Evolutionary conservation across 2,797 vertebrate species (phyloP).

Genomic region (Typhlichthys subterraneus): DNA sequence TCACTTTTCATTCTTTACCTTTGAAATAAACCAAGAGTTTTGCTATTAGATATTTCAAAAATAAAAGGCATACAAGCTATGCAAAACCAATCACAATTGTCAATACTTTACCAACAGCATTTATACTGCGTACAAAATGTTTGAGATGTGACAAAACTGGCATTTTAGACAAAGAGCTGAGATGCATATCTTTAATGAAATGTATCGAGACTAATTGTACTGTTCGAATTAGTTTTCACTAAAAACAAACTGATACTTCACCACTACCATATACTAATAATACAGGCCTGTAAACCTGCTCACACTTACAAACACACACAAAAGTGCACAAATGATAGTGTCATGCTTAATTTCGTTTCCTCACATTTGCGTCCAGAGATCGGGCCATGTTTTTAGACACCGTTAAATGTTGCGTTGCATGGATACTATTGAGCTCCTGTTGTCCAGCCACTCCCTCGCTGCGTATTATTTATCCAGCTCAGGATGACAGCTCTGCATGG

Average conservation of each 20-base stretch:
- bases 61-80: not conserved
- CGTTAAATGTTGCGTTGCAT: not conserved
- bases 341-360: conserved; percentile 14
- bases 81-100: not conserved
- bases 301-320: conserved; percentile 10
- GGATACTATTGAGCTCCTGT: not conserved
- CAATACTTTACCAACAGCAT: not conserved
- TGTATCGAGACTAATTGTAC: too few species aligned
- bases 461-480: conserved; percentile 4
- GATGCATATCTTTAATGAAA: too few species aligned
- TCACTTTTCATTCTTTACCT: too few species aligned
- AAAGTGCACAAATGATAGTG: conserved; percentile 12
- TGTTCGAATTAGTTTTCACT: too few species aligned
- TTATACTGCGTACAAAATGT: too few species aligned
- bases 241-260: not conserved
- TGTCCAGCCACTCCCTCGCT: not conserved
- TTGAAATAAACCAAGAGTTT: not conserved
- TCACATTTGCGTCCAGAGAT: not conserved
- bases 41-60: not conserved
- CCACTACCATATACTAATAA: not conserved
- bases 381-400: not conserved
- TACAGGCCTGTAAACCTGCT: conserved; percentile 30
- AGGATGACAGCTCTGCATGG: conserved; percentile 37
- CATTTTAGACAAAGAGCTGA: not conserved
- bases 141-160: too few species aligned